Evolutionary conservation across 2,113 vertebrate genomes (phyloP).

Genomic region (Smithornis capensis): DNA sequence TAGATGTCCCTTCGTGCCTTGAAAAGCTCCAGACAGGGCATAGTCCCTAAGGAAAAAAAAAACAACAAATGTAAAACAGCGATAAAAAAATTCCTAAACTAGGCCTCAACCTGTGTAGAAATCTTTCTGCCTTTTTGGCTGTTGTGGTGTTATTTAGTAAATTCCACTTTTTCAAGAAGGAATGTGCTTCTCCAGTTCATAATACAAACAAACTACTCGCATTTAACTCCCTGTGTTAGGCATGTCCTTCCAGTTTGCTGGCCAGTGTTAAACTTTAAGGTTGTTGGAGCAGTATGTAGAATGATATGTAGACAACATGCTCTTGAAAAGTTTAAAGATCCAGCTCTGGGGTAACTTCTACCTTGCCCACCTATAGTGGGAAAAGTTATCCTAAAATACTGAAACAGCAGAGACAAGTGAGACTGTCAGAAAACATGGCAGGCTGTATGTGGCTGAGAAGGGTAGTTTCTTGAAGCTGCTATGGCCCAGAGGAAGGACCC

Average conservation of each 20-base stretch:
- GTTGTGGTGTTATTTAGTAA: not conserved
- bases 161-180: not conserved
- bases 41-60: not conserved
- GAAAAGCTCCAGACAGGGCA: not conserved
- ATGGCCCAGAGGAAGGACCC: not conserved
- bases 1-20: conserved; percentile 29
- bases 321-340: not conserved
- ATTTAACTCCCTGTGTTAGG: not conserved
- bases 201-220: not conserved
- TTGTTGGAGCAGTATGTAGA: not conserved
- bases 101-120: not conserved
- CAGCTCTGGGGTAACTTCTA: not conserved
- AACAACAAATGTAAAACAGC: not conserved
- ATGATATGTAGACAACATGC: not conserved
- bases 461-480: not conserved
- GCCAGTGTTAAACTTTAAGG: not conserved
- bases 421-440: not conserved
- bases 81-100: not conserved
- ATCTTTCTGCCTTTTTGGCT: not conserved
- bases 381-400: not conserved
- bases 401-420: not conserved
- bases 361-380: not conserved
- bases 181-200: not conserved
- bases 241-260: not conserved
- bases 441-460: not conserved